phyloP scores from a whole-genome alignment of 2,113 vertebrate genomes.

The Dolichallabes microphthalmus region DNA sequence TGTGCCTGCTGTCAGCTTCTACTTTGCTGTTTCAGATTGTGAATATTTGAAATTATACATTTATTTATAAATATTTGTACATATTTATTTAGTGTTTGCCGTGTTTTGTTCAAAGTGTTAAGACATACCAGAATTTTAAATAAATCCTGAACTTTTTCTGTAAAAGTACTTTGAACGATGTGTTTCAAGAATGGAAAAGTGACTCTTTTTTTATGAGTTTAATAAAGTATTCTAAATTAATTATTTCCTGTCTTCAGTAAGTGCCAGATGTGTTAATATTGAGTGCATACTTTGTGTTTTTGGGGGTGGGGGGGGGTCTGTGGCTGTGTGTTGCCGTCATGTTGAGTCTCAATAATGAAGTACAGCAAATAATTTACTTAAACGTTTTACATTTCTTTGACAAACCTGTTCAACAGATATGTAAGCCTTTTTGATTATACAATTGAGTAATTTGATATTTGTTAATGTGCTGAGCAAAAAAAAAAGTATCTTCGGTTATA shows the following conservation, averaged over 20 bases:
- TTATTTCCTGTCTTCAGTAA: neutral
- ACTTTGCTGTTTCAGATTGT: conserved; percentile 51
- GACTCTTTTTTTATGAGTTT: conserved; percentile 46
- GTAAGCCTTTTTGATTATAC: neutral
- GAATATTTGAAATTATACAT: conserved; percentile 67
- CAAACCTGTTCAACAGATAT: neutral
- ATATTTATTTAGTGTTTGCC: conserved; percentile 81
- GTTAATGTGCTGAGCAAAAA: neutral
- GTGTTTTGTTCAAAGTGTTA: conserved; percentile 64
- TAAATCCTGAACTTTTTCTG: conserved; percentile 55
- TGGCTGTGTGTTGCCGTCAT: neutral
- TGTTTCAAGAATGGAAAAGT: conserved; percentile 57
- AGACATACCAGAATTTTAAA: conserved; percentile 56
- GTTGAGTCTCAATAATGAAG: neutral
- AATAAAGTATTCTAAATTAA: conserved; percentile 49
- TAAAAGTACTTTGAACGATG: conserved; percentile 57
- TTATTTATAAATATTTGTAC: conserved; percentile 80
- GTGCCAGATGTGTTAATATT: neutral
- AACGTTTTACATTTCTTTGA: neutral
- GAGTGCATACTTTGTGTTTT: too few species aligned
- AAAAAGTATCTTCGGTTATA: neutral
- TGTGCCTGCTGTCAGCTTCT: conserved; percentile 50
- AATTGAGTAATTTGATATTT: neutral
- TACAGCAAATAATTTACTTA: neutral
- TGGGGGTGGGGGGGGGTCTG: too few species aligned